Base-by-base conservation (phyloP, 2,888 invertebrate species). In the Xanthorhoe spadicearia region DNA sequence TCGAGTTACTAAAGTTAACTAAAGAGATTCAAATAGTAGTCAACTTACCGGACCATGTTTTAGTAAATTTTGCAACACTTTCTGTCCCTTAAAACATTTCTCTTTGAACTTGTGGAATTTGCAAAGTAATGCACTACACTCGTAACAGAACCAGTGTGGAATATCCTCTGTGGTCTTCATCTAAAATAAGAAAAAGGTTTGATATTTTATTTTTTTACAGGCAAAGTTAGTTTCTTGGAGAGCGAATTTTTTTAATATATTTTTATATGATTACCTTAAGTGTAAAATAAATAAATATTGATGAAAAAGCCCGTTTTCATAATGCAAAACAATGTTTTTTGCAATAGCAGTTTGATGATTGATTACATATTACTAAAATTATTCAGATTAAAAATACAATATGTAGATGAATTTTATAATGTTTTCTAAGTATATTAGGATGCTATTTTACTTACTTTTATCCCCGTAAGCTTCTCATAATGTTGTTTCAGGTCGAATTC, bases 71-170 rank as follows among this genome's bases (percentile, higher is more conserved):
- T 82, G 81, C 0, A 91, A 76, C 9, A 78, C 71, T 57, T 82
- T 84, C 64, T 84, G 83, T 9, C 86, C 90, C 1, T 61, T 78
- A 51, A 77, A 77, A 64, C 90, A 91, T 68, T 89, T 91, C 61
- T 90, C 89, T 61, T 86, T 90, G 46, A 92, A 92, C 69, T 87
- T 88, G 62, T 90, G 88, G 64, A 83, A 90, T 68, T 90, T 92
- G 59, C 87, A 83, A 32, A 92, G 74, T 65, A 88, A 66, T 7
- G 83, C 77, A 0, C 89, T 84, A 77, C 91, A 92, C 70, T 90
- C 89, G 56, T 81, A 90, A 69, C 91, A 92, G 67, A 90, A 89
- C 71, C 80, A 84, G 7, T 80, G 81, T 0, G 90, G 91, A 2
- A 90, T 74, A 0, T 75, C 77, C 61, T 89, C 87, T 61, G 67